Evolutionary conservation across 2,888 invertebrate species (phyloP).

Genomic region (Lasioglossum figueresi): DNA sequence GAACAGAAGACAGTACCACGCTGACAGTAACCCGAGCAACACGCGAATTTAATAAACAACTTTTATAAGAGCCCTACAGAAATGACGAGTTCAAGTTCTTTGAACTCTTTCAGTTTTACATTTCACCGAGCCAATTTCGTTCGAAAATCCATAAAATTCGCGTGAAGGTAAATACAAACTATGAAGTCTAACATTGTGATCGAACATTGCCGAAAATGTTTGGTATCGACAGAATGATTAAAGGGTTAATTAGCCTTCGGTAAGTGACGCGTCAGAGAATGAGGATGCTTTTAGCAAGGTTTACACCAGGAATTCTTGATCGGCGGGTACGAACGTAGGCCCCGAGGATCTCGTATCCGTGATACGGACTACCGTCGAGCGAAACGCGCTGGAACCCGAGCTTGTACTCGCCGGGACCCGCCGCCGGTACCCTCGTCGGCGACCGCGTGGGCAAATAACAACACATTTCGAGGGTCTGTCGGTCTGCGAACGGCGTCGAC

Average conservation of each 20-base stretch:
- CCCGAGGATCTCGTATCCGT: neutral
- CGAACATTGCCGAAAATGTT: neutral
- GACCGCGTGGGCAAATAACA: conserved; percentile 65
- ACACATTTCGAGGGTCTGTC: conserved; percentile 65
- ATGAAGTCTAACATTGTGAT: neutral
- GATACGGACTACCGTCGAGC: neutral
- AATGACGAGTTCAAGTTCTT: no score
- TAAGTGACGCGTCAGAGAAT: neutral
- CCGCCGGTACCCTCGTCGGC: conserved; percentile 3
- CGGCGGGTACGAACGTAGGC: neutral
- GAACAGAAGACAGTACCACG: no score
- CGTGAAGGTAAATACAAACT: neutral
- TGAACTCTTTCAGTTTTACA: no score
- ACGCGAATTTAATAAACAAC: no score
- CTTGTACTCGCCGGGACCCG: neutral
- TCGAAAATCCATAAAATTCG: no score
- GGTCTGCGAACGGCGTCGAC: conserved; percentile 45
- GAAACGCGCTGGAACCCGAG: conserved; percentile 3
- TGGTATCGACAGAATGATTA: neutral
- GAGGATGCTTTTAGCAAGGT: neutral
- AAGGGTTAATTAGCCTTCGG: neutral
- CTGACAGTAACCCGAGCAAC: no score
- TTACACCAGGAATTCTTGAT: neutral
- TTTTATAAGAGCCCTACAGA: no score
- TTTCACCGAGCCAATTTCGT: no score